Evolutionary conservation across 1,140 invertebrate genomes (phyloP).

Genomic region (Diabrotica virgifera): DNA sequence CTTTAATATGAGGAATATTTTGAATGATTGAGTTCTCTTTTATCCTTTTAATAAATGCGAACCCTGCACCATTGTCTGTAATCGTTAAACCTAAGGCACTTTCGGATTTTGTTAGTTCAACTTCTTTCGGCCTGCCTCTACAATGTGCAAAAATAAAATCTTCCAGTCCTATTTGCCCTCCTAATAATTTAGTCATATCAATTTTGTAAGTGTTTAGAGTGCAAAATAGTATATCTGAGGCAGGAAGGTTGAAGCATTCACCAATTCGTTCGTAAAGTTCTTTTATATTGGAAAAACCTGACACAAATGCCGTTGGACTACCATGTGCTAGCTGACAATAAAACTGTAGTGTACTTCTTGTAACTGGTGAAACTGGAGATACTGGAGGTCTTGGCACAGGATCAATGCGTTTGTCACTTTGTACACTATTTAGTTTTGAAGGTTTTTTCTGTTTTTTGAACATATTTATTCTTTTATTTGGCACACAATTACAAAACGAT

Average conservation of each 20-base stretch:
- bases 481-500: not conserved
- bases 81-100: constrained; percentile 95
- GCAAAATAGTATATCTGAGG: constrained; percentile 93
- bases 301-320: constrained; percentile 90
- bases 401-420: not conserved
- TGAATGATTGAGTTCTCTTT: constrained; percentile 91
- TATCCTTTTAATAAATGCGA: constrained; percentile 95
- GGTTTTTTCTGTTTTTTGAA: constrained; percentile 27
- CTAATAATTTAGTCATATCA: constrained; percentile 91
- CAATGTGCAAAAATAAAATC: constrained; percentile 98
- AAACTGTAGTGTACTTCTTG: constrained; percentile 81
- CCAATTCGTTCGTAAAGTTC: constrained; percentile 95
- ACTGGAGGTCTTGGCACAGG: constrained; percentile 2
- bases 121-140: constrained; percentile 90
- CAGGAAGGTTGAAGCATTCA: constrained; percentile 86
- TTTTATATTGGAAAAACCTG: constrained; percentile 90
- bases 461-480: constrained; percentile 15
- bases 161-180: constrained; percentile 93
- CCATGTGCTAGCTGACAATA: constrained; percentile 97
- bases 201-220: constrained; percentile 97
- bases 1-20: constrained; percentile 76
- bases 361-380: constrained; percentile 14
- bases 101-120: constrained; percentile 89
- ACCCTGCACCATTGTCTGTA: constrained; percentile 95
- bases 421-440: constrained; percentile 1